Percentiles rank a stretch among this genome's conserved stretches.
Conservation (phyloP, 37 sponge, comb jelly and placozoan species). For the Ephydatia muelleri region DNA sequence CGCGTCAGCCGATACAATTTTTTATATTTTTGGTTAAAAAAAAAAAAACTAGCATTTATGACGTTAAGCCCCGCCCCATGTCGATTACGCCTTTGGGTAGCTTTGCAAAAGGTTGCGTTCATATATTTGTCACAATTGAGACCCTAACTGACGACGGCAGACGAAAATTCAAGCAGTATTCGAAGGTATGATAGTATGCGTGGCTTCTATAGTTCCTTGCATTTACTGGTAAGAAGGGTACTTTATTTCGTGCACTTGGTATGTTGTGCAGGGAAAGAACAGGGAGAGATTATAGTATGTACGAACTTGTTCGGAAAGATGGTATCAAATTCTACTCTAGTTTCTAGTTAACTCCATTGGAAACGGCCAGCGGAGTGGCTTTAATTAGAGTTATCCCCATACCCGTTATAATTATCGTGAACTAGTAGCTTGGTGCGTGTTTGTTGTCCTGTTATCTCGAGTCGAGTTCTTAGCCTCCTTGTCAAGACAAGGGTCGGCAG, state of each 20-base stretch:
- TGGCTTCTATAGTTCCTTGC: no score
- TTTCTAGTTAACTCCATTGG: background rate
- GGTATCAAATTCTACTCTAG: background rate
- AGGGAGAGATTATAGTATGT: no score
- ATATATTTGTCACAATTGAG: background rate
- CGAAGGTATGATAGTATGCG: background rate
- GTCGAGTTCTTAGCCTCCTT: background rate
- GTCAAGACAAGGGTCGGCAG: background rate
- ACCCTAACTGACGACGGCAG: background rate
- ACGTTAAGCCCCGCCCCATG: background rate
- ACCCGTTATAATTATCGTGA: no score
- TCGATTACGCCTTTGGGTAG: no score
- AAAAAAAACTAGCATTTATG: no score
- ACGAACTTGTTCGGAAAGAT: no score
- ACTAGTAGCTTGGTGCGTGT: no score
- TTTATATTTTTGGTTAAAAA: background rate
- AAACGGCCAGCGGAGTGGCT: background rate
- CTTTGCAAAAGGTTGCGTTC: background rate
- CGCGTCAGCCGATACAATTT: background rate
- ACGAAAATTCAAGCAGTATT: background rate
- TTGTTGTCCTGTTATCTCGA: background rate
- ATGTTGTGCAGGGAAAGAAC: background rate
- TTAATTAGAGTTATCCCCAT: background rate
- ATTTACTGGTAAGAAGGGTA: background rate
- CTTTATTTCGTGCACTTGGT: no score